A percentile compares a stretch with the other conserved stretches of the same genome.
These are phyloP conservation scores for Amiota minor DNA, from an alignment of 2,888 invertebrate genomes.

Conservation along the genomic window DNA sequence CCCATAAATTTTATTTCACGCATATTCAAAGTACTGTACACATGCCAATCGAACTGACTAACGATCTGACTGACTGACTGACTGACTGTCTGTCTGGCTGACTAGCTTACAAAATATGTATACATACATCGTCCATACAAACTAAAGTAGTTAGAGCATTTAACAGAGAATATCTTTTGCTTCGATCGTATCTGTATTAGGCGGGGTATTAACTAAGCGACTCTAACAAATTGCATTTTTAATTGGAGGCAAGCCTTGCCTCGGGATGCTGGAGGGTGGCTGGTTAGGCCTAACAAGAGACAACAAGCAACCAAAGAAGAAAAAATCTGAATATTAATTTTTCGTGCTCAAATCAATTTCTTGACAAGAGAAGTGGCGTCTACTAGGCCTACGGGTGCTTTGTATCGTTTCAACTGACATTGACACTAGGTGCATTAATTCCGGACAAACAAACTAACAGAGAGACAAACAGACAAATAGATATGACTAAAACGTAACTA, in stretches of 20 bases:
- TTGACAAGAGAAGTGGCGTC: constrained; percentile 1
- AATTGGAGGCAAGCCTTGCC: constrained; percentile 45
- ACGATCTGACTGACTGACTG: not conserved
- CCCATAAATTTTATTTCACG: constrained; percentile 53
- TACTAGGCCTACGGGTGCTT: not conserved
- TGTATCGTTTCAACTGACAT: constrained; percentile 35
- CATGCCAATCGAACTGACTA: not conserved
- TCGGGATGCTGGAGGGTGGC: constrained; percentile 26
- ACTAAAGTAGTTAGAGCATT: too few species aligned
- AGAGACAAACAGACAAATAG: constrained; percentile 1
- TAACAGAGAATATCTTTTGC: too few species aligned
- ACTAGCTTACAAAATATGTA: too few species aligned
- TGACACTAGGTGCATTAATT: constrained; percentile 54
- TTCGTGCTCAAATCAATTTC: constrained; percentile 35
- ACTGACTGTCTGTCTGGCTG: not conserved
- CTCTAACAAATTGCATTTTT: constrained; percentile 66
- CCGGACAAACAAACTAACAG: constrained; percentile 43
- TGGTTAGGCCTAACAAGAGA: constrained; percentile 40
- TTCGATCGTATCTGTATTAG: constrained; percentile 36
- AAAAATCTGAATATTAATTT: not conserved
- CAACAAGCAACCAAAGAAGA: not conserved
- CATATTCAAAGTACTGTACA: not conserved
- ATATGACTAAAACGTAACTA: constrained; percentile 10
- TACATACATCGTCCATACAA: too few species aligned
- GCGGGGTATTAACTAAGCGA: constrained; percentile 44